These are phyloP conservation scores for Ictalurus furcatus DNA, from an alignment of 2,113 vertebrate species.

Conservation along the genomic window DNA sequence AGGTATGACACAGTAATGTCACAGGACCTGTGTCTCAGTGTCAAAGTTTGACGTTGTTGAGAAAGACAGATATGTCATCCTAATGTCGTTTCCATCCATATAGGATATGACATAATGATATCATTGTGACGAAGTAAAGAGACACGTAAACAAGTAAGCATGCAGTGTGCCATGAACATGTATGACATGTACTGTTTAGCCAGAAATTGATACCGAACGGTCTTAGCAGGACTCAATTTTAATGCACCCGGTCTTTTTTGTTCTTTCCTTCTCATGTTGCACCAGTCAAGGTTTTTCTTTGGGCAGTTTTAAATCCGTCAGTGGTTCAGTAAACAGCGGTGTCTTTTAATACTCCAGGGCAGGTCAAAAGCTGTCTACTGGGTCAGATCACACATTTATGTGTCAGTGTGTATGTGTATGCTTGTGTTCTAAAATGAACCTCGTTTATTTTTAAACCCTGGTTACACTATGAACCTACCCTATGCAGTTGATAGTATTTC, in stretches of 20 bases:
- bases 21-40: background rate
- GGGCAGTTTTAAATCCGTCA: conserved; percentile 21
- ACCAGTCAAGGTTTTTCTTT: conserved; percentile 20
- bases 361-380: background rate
- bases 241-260: background rate
- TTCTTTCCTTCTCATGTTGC: background rate
- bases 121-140: conserved; percentile 1
- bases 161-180: background rate
- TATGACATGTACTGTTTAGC: background rate
- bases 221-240: background rate
- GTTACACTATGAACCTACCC: background rate
- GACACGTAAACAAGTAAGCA: conserved; percentile 3
- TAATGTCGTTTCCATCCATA: background rate
- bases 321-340: conserved; percentile 13
- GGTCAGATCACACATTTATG: background rate
- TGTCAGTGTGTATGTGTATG: background rate
- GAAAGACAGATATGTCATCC: background rate
- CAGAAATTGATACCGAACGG: background rate
- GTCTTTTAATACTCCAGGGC: background rate
- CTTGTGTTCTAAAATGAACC: background rate
- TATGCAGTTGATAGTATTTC: background rate
- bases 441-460: background rate
- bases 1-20: conserved; percentile 30
- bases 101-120: conserved; percentile 19
- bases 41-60: background rate